Base-by-base conservation (phyloP, 2,888 invertebrate species). In the Erebia palarica region DNA sequence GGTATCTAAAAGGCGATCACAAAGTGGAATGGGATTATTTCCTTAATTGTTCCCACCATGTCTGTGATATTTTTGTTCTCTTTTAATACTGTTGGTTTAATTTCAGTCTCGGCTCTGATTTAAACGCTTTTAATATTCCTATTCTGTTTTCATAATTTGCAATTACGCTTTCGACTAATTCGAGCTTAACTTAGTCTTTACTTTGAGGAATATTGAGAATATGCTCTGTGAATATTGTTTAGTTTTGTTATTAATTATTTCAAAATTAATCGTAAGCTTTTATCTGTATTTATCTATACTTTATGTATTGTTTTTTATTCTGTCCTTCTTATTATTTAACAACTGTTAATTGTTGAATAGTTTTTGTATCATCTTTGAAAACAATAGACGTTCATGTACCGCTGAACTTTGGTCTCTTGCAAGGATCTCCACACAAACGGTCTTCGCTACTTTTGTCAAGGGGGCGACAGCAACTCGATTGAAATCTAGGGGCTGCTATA, bases 1-100 rank as follows among this genome's bases (percentile, higher is more conserved):
- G 60, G 63, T 74, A 55, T 68, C 16, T 59, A 70, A 51, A 64
- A 69, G 47, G 53, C 60, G 67, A 61, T 61, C 63, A 36, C 47
- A 71, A 66, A 66, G 13, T 68, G 27, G 49, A 51, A 53, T 61
- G 44, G 67, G 58, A 67, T 60, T 60, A 68, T 68, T 51, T 68
- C 68, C 51, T 68, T 68, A 68, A 68, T 68, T 68, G 68, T 68
- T 13, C 53, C 42, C 53, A 21, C 53, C 36, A 53, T 53, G 65
- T 63, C 63, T 42, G 53, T 36, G 53, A 10, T 65, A 65, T 65
- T 53, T 65, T 65, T 65, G 53, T 53, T 65, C 65, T 53, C 42
- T 16, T 65, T 65, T 65, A 55, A 55, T 65, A 65, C 65, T 13
- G 65, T 65, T 65, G 65, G 53, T 42, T 65, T 65, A 65, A 65